Conservation (phyloP, 2,113 vertebrate species). For the Dasyornis broadbenti region DNA sequence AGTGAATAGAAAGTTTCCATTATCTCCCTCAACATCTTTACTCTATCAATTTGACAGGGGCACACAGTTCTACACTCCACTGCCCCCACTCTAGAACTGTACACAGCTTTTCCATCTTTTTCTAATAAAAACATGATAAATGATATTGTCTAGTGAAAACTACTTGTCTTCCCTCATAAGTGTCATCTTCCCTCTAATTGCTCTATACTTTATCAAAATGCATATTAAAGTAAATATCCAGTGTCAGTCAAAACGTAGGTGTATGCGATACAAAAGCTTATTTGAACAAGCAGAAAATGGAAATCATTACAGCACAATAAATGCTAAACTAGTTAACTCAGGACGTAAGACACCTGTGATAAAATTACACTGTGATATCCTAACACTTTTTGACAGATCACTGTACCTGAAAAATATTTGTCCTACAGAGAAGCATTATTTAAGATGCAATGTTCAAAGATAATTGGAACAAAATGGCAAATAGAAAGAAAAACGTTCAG, state of each 20-base stretch:
- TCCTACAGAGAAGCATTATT: background rate
- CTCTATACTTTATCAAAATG: background rate
- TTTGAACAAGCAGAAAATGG: background rate
- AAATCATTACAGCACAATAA: background rate
- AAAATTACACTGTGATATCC: background rate
- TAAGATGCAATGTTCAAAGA: background rate
- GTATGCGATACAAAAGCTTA: background rate
- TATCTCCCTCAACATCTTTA: slow-evolving; percentile 94
- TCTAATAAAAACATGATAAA: slow-evolving; percentile 69
- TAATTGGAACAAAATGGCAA: background rate
- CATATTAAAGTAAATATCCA: background rate
- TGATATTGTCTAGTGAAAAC: slow-evolving; percentile 59
- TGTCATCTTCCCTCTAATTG: slow-evolving; percentile 30
- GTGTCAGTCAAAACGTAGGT: background rate
- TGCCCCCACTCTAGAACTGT: slow-evolving; percentile 73
- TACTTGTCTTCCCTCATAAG: slow-evolving; percentile 26
- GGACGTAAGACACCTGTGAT: background rate
- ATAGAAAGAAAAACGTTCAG: background rate
- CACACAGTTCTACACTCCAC: slow-evolving; percentile 77
- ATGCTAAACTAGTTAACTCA: background rate
- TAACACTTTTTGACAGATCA: background rate
- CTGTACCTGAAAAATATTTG: background rate
- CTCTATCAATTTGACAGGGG: slow-evolving; percentile 94
- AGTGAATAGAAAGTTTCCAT: slow-evolving; percentile 95
- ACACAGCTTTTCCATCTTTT: slow-evolving; percentile 67